phyloP scores from a whole-genome alignment of 2,113 vertebrate genomes.

The Oceanodroma tethys region DNA sequence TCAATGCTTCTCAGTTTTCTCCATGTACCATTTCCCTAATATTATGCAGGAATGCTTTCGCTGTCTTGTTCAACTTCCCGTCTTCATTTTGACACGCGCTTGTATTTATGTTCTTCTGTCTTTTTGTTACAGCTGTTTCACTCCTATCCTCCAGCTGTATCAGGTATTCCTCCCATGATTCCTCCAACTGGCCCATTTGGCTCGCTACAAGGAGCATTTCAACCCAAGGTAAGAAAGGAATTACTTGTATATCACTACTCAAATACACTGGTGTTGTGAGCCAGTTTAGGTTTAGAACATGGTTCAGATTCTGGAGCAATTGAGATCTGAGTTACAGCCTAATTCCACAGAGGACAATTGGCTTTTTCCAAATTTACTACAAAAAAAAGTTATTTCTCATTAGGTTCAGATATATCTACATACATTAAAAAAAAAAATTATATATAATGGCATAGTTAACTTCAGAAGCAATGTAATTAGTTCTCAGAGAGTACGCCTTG shows the following conservation, averaged over 20 bases:
- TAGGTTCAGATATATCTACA: background rate
- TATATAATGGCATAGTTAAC: background rate
- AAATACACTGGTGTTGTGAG: rapidly evolving
- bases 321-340: background rate
- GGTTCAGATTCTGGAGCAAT: background rate
- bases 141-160: slow-evolving; percentile 93
- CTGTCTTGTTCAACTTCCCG: background rate
- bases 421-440: background rate
- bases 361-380: background rate
- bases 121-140: slow-evolving; percentile 89
- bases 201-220: slow-evolving; percentile 97
- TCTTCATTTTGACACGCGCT: rapidly evolving
- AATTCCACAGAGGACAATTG: background rate
- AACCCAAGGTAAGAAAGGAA: slow-evolving; percentile 86
- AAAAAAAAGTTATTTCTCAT: background rate
- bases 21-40: slow-evolving; percentile 15
- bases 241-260: background rate
- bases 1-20: slow-evolving; percentile 40
- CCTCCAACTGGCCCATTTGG: slow-evolving; percentile 94
- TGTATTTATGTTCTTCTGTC: background rate
- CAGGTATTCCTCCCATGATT: slow-evolving; percentile 95
- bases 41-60: background rate
- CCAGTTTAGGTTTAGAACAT: background rate
- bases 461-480: background rate
- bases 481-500: background rate